These are phyloP conservation scores for Myotis vivesi DNA, from an alignment of 2,797 vertebrate species.

Conservation along the genomic window DNA sequence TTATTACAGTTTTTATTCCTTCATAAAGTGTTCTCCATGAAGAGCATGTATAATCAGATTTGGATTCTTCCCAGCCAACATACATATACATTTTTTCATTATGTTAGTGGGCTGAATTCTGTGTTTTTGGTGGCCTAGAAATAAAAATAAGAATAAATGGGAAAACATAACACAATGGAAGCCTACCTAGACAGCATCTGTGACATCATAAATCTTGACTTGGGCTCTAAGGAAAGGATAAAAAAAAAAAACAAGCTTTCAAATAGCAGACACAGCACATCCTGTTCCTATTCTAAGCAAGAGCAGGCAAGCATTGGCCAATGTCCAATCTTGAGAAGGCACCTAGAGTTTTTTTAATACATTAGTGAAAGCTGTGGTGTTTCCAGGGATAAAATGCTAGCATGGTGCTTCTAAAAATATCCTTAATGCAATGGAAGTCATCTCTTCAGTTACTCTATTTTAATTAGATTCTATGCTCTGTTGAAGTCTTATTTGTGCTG, in stretches of 20 bases:
- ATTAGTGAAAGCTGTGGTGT: constrained; percentile 52
- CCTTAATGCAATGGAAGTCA: constrained; percentile 56
- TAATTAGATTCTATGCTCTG: constrained; percentile 68
- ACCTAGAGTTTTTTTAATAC: constrained; percentile 70
- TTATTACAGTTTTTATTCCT: constrained; percentile 78
- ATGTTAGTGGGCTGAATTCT: not conserved
- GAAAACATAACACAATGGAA: constrained; percentile 34
- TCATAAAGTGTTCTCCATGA: constrained; percentile 73
- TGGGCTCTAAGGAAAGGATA: not conserved
- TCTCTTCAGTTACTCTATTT: constrained; percentile 58
- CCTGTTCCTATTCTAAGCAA: constrained; percentile 58
- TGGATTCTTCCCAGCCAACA: constrained; percentile 25
- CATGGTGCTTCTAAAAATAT: constrained; percentile 66
- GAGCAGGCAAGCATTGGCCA: constrained; percentile 53
- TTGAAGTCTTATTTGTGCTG: constrained; percentile 58
- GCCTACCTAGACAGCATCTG: constrained; percentile 5
- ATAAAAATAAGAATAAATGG: constrained; percentile 43
- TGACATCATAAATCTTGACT: constrained; percentile 28
- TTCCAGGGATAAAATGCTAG: constrained; percentile 67
- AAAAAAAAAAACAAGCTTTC: constrained; percentile 47
- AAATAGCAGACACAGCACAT: constrained; percentile 56
- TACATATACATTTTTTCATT: not conserved
- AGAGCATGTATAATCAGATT: constrained; percentile 68
- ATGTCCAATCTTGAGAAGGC: constrained; percentile 56
- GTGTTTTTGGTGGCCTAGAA: constrained; percentile 27